phyloP scores from a whole-genome alignment of 2,113 vertebrate genomes.

The Ceyx margarethae region DNA sequence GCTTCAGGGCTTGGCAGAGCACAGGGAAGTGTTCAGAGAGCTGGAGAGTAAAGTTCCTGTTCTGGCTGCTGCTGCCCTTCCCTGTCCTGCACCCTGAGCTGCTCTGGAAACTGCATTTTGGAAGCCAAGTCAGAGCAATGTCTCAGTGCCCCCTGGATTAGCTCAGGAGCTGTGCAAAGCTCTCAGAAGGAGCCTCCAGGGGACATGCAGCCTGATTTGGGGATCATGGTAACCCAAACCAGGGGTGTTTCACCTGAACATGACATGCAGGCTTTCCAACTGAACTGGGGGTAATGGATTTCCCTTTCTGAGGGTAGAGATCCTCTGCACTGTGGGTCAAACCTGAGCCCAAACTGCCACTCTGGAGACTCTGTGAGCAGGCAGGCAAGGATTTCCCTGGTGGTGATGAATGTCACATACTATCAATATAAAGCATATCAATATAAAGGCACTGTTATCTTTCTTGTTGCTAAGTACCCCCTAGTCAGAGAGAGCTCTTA shows the following conservation, averaged over 20 bases:
- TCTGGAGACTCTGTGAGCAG: not conserved
- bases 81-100: not conserved
- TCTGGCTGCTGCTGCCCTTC: not conserved
- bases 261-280: not conserved
- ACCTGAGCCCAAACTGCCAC: not conserved
- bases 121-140: not conserved
- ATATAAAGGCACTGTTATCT: constrained; percentile 15
- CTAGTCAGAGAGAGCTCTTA: not conserved
- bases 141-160: not conserved
- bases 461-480: constrained; percentile 35
- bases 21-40: not conserved
- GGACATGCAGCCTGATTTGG: not conserved
- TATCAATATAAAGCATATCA: not conserved
- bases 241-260: not conserved
- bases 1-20: not conserved
- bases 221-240: not conserved
- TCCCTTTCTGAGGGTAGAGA: not conserved
- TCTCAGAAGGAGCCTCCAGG: not conserved
- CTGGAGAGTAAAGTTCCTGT: not conserved
- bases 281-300: not conserved
- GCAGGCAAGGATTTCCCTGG: constrained; percentile 18
- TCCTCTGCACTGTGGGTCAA: not conserved
- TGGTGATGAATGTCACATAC: not conserved
- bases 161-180: not conserved
- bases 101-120: not conserved